Base-by-base conservation (phyloP, 2,113 vertebrate species). In the Odontophorus gujanensis region DNA sequence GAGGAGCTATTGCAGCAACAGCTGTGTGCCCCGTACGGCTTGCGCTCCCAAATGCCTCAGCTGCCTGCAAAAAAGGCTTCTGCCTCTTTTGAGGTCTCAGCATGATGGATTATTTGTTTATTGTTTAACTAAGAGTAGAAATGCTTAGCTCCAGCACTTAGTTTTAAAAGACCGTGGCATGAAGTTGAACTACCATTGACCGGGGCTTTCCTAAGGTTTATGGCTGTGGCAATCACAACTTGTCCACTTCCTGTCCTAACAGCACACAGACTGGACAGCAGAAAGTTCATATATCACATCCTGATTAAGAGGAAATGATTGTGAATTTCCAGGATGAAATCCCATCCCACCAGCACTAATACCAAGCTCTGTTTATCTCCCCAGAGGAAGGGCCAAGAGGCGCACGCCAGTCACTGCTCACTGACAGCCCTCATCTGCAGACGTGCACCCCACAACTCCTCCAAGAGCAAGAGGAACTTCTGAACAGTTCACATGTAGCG, bases 1-100 rank as follows among this genome's bases (percentile, higher is more conserved):
- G 96, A 92, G 96, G 96, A 97, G 97, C 97, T 97, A 96, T 77
- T 92, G 81, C 66, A 91, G 89, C 96, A 97, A 98, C 98, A 98
- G 97, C 98, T 98, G 98, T 97, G 97, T 47, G 78, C 89, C 91
- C 89, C 69, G 93, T 79, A 92, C 94, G 90, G 85, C 89, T 95
- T 96, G 48, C 81, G 85, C 96, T 97, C 96, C 97, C 95, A 90
- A 96, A 97, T 97, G 94, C 86, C 96, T 96, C 81, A 86, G 77
- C 86, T 79, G 85, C 88, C 63, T 89, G 80, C 93, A 83, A 51
- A 36, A 83, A 96, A 92, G 75, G 80, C 67, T 73, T 84, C 72
- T 83, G 75, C 87, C 85, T 68, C 81, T 84, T 78, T 66, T 90
- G 89, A 89, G 94, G 95, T 65, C 67, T 3, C 19, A 93, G 81